Percentiles rank a stretch among this genome's conserved stretches.
phyloP scores from a whole-genome alignment of 2,888 invertebrate species.

The Ophion slaviceki region DNA sequence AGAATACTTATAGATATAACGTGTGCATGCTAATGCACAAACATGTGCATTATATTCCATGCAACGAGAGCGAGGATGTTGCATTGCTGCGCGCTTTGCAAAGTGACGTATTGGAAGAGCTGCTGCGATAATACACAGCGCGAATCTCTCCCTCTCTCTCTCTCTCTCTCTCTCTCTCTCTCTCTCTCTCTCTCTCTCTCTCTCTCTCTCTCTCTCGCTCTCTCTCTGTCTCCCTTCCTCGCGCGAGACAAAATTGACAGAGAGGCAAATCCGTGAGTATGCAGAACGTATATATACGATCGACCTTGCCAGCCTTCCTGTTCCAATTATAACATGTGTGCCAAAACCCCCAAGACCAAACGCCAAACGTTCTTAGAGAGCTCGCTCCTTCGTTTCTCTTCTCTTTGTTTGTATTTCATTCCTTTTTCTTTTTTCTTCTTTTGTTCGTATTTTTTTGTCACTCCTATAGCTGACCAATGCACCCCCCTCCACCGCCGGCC shows the following conservation, averaged over 20 bases:
- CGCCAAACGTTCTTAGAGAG: conserved; percentile 49
- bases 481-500: not conserved
- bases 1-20: not conserved
- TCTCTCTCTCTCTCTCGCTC: conserved; percentile 28
- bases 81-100: not conserved
- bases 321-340: conserved; percentile 75
- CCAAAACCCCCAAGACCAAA: conserved; percentile 52
- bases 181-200: not conserved
- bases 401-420: conserved; percentile 14
- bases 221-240: not conserved
- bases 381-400: conserved; percentile 21
- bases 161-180: conserved; percentile 52
- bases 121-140: not conserved
- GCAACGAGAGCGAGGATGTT: not conserved
- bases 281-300: conserved; percentile 27
- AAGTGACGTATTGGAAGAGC: conserved; percentile 28
- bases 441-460: conserved; percentile 40
- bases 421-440: conserved; percentile 20
- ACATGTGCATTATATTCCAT: not conserved
- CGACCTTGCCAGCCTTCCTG: conserved; percentile 75
- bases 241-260: conserved; percentile 13
- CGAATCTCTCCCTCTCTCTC: not conserved
- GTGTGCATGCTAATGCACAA: not conserved
- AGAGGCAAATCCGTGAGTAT: conserved; percentile 39
- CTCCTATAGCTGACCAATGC: not conserved